Base-by-base conservation (phyloP, 2,113 vertebrate genomes). In the Chloropsis hardwickii region DNA sequence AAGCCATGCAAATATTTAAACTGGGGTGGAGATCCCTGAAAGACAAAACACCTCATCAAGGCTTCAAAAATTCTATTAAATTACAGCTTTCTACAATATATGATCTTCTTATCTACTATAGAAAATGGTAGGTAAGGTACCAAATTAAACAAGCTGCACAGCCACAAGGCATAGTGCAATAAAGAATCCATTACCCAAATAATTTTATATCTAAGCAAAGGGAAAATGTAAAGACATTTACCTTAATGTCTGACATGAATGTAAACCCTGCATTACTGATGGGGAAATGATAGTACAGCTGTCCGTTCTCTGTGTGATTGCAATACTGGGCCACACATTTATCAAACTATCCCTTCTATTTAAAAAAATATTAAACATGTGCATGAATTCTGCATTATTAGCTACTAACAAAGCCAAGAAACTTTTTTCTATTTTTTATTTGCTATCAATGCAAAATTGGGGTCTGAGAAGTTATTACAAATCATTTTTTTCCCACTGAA, bases 171-270 rank as follows among this genome's bases (percentile, higher is more conserved):
- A 87, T 71, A 53, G 48, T 81, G 48, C 77, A 92, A 54, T 79
- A 72, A 96, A 91, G 79, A 92, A 81, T 60, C 90, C 88, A 95
- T 95, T 97, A 93, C 14, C 81, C 51, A 83, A 80, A 89, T 90
- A 25, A 91, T 92, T 90, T 96, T 88, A 81, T 72, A 94, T 51
- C 71, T 79, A 95, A 92, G 78, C 73, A 93, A 95, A 96, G 2
- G 3, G 83, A 95, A 95, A 95, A 97, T 21, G 31, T 74, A 91
- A 92, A 94, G 88, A 65, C 62, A 88, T 88, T 91, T 92, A 89
- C 60, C 92, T 96, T 78, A 91, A 72, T 12, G 5, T 81, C 50
- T 81, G 67, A 79, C 72, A 70, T 1, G 4, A 91, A 93, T n/a
- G 66, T 40, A 92, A 83, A 73, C 37, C 47, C 64, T 58, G 42